Evolutionary conservation across 2,888 invertebrate species (phyloP).

Genomic region (Rhopalosiphum nymphaeae): DNA sequence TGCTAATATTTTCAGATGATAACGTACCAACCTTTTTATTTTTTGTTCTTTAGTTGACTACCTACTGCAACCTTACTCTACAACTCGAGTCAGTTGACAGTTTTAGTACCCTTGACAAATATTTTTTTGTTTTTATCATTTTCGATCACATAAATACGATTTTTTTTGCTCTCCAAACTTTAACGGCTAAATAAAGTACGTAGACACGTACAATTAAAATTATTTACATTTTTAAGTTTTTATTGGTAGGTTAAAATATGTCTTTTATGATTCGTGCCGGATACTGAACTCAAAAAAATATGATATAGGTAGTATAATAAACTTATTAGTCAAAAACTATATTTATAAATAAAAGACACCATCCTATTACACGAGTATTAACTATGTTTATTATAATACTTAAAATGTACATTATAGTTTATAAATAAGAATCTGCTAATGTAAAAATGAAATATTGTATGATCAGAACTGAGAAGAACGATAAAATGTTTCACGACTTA

Average conservation of each 20-base stretch:
- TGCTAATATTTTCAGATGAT: not conserved
- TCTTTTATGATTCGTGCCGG: not conserved
- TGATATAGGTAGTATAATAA: not conserved
- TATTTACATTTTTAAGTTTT: not conserved
- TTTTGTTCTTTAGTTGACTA: not conserved
- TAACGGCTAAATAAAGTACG: not conserved
- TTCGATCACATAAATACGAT: not conserved
- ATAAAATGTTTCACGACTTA: not conserved
- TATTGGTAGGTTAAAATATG: not conserved
- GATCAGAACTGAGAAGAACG: not conserved
- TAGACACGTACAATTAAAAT: not conserved
- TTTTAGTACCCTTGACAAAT: constrained; percentile 6
- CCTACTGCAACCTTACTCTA: constrained; percentile 2
- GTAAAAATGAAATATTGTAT: not conserved
- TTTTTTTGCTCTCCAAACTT: not conserved
- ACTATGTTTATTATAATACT: not conserved
- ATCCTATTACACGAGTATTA: not conserved
- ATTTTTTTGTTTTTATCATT: constrained; percentile 7
- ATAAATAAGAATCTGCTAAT: not conserved
- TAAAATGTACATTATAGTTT: not conserved
- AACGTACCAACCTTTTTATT: not conserved
- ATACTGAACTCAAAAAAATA: not conserved
- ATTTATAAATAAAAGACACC: not conserved
- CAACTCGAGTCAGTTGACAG: not conserved
- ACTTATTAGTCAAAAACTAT: not conserved